phyloP scores from a whole-genome alignment of 2,888 invertebrate genomes.

The Mythimna vitellina region DNA sequence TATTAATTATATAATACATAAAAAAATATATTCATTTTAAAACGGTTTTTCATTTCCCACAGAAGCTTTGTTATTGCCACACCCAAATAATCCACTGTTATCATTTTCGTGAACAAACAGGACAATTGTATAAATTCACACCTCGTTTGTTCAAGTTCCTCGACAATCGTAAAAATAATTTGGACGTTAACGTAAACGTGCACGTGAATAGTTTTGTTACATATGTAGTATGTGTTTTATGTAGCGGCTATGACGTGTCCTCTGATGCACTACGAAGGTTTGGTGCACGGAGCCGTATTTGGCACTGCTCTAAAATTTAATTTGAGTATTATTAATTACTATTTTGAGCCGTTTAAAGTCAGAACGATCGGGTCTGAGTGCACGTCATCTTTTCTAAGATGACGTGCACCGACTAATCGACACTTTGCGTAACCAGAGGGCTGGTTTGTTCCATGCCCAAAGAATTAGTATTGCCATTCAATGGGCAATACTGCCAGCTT shows the following conservation, averaged over 20 bases:
- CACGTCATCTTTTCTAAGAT: too few species aligned
- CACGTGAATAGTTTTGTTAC: conserved; percentile 8
- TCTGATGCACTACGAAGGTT: not conserved
- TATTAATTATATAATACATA: too few species aligned
- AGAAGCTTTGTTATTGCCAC: not conserved
- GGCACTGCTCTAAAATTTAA: too few species aligned
- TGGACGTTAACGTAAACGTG: conserved; percentile 16
- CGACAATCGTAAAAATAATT: conserved; percentile 16
- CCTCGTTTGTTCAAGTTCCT: conserved; percentile 7
- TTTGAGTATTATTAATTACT: too few species aligned
- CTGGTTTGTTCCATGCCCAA: too few species aligned
- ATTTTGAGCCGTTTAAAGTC: too few species aligned
- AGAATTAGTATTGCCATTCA: too few species aligned
- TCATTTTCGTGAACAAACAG: conserved; percentile 15
- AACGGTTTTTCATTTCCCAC: not conserved
- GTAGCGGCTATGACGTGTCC: not conserved
- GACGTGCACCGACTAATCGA: too few species aligned
- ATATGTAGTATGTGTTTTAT: not conserved
- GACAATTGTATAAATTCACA: conserved; percentile 25
- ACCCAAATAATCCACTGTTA: conserved; percentile 9
- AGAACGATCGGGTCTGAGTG: too few species aligned
- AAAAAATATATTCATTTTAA: not conserved
- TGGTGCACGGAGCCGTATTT: not conserved
- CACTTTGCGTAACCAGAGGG: too few species aligned
- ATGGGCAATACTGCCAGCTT: too few species aligned